Evolutionary conservation across 2,113 vertebrate species (phyloP), one percentile per base, ranked within the genome.

Genomic region (Empidonax traillii): DNA sequence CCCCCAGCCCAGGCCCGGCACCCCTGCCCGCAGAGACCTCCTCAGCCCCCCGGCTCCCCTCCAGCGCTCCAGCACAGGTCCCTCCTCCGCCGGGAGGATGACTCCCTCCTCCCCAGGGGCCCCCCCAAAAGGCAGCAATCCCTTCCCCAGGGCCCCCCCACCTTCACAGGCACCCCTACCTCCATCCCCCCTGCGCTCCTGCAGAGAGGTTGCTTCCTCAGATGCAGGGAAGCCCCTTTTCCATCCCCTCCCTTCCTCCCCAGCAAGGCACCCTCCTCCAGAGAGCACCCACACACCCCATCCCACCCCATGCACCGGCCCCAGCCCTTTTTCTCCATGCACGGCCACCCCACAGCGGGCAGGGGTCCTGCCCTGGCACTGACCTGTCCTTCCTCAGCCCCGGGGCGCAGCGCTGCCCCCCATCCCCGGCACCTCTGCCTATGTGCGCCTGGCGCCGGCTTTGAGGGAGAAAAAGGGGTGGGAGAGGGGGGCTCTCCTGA

Each of bases 1-100:
- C 6, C 37, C 37, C 6, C 31, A 12, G 6, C 6, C 31, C 13
- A 8, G 12, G 47, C 24, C 62, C 23, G 4, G 25, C 49, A 17
- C 20, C 13, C 78, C 35, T 51, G n/a, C 75, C 41, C 44, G 51
- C 90, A 74, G 61, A 73, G 63, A 79, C 85, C 76, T 77, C 39
- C 44, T 63, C 58, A 71, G 37, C 39, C n/a, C 75, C 90, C 28
- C 73, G 10, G 83, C 39, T 88, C 39, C 68, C 67, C 53, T 58
- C 82, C 41, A 46, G 68, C 22, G 17, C 68, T 76, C 68, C 58
- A 35, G 4, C 52, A 49, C 81, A 91, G 87, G 63, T 91, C 58
- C 91, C 93, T 93, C 93, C 93, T 91, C 91, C 58, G 7, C 81
- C 14, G 33, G 63, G 81, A 93, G 63, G 72, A 67, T 86, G 72